These are phyloP conservation scores for Hypanus sabinus DNA, from an alignment of 2,113 vertebrate species.

Conservation along the genomic window DNA sequence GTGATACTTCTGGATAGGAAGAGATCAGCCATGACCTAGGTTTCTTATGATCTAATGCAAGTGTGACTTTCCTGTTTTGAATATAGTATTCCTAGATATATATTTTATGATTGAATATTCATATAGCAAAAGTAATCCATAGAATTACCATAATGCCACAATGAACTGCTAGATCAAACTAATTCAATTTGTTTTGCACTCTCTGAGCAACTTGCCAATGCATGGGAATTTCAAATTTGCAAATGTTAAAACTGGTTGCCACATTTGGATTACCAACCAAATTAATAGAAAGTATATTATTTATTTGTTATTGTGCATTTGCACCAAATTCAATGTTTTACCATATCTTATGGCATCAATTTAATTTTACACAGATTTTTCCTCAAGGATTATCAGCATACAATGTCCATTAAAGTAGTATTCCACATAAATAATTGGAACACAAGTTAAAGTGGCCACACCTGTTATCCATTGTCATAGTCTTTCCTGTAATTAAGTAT, in stretches of 20 bases:
- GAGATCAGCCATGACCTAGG: too few relatives aligned
- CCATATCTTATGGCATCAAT: neutral
- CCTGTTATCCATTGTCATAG: too few relatives aligned
- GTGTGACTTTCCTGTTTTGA: neutral
- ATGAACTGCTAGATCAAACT: neutral
- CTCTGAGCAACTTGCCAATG: neutral
- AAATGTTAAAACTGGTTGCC: neutral
- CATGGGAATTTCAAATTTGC: neutral
- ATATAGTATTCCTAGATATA: neutral
- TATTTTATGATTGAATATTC: neutral
- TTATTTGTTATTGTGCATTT: neutral
- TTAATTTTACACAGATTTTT: neutral
- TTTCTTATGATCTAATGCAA: too few relatives aligned
- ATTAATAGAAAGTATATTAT: neutral
- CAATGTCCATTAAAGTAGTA: too few relatives aligned
- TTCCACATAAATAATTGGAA: too few relatives aligned
- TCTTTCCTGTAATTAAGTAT: neutral
- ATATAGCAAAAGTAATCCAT: neutral
- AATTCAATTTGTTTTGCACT: neutral
- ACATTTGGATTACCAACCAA: neutral
- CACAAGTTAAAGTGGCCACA: too few relatives aligned
- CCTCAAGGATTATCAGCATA: too few relatives aligned
- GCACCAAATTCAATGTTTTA: neutral
- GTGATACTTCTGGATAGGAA: too few relatives aligned
- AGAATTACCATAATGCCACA: neutral